Evolutionary conservation across 2,113 vertebrate species (phyloP).

Genomic region (Stigmatopora nigra): DNA sequence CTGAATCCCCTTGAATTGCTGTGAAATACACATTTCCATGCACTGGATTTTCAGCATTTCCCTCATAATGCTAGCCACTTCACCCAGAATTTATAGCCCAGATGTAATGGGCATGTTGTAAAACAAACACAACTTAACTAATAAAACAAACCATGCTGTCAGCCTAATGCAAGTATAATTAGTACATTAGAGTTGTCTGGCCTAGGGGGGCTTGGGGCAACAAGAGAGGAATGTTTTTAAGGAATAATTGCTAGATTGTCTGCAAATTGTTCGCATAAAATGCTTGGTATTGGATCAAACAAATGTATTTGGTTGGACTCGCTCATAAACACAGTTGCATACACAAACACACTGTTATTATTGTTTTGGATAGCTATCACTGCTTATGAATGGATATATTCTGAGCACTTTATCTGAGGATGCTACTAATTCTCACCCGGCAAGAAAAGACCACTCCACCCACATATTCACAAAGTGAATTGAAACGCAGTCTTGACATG

Average conservation of each 20-base stretch:
- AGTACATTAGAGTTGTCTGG: slow-evolving; percentile 20
- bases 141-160: slow-evolving; percentile 12
- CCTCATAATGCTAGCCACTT: not conserved
- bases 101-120: not conserved
- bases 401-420: not conserved
- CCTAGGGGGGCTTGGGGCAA: slow-evolving; percentile 10
- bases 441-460: too few relatives aligned
- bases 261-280: slow-evolving; percentile 30
- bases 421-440: too few relatives aligned
- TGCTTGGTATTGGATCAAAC: slow-evolving; percentile 18
- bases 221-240: slow-evolving; percentile 10
- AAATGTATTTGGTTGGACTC: slow-evolving; percentile 15
- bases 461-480: not conserved
- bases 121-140: slow-evolving; percentile 17
- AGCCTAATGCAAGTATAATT: slow-evolving; percentile 17
- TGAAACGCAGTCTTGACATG: not conserved
- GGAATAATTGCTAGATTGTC: slow-evolving; percentile 17
- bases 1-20: not conserved
- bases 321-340: too few relatives aligned
- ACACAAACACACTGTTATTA: too few relatives aligned
- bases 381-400: not conserved
- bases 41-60: not conserved
- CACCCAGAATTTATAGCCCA: slow-evolving; percentile 12
- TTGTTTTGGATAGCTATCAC: too few relatives aligned
- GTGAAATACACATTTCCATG: not conserved